Evolutionary conservation across 2,797 vertebrate species (phyloP), one percentile per base, ranked within the genome.

Genomic region (Rhadinocentrus ornatus): DNA sequence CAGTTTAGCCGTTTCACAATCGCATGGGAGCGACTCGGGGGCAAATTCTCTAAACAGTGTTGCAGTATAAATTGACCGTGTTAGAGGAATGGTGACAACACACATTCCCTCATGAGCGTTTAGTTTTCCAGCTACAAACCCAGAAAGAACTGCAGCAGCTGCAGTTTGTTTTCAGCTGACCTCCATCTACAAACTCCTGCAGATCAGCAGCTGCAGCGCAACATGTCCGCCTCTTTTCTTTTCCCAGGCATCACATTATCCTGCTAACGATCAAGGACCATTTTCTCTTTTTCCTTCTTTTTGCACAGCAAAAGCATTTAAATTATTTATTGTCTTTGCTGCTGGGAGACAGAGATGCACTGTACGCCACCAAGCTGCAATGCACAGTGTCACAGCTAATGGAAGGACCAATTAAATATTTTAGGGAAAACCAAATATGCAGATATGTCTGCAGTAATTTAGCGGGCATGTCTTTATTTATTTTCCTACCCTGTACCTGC

Each of bases 371-470:
- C 29, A 29, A 85, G 78, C 74, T 71, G 75, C 74, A 83, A 86
- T 81, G 84, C 82, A 83, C 82, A 81, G 86, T 89, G 82, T 90
- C 86, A 90, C 69, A 76, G 77, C 63, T 81, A 90, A 91, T 89
- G 82, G 82, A 91, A 83, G 78, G 69, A 85, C 86, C 85, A 85
- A 89, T 89, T 80, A 89, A 83, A 87, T 74, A 88, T 86, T 86
- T 86, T 75, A 82, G 29, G 79, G 70, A 86, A 90, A 89, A 82
- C 86, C 86, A 90, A 90, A 92, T 88, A 90, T 88, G 88, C 88
- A 86, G 73, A 88, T 88, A 67, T 89, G 90, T 89, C 89, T 27
- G 69, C 77, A 39, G 72, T 88, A 85, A 90, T 89, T 90, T 89
- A 78, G 61, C 6, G 2, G 81, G 76, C n/a, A n/a, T n/a, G n/a